These are phyloP conservation scores for Prinia subflava DNA, from an alignment of 2,113 vertebrate genomes.

Conservation along the genomic window DNA sequence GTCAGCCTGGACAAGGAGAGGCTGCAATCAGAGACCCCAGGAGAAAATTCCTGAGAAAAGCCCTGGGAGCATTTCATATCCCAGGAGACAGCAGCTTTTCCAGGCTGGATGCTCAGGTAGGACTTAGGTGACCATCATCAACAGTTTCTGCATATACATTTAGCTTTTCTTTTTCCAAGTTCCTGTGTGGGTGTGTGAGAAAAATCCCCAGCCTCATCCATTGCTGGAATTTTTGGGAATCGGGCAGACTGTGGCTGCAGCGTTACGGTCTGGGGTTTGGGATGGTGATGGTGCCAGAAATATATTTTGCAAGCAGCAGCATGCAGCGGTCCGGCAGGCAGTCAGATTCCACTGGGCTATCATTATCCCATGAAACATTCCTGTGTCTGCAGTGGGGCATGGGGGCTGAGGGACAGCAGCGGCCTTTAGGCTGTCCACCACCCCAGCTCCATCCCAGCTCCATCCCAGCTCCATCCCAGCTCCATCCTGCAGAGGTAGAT, in stretches of 20 bases:
- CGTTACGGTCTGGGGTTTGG: not conserved
- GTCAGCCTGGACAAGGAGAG: not conserved
- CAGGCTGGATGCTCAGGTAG: not conserved
- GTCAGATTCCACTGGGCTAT: not conserved
- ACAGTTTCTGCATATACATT: not conserved
- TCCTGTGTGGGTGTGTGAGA: not conserved
- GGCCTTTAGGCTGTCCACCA: not conserved
- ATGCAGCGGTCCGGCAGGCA: rapidly evolving
- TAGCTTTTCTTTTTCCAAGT: not conserved
- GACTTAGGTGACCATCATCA: not conserved
- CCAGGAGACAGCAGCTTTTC: not conserved
- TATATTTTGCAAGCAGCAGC: not conserved
- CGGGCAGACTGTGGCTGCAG: not conserved
- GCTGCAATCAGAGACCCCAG: not conserved
- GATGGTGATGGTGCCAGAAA: not conserved
- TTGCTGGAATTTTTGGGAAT: constrained; percentile 29
- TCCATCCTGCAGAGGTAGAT: not conserved
- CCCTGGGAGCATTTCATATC: not conserved
- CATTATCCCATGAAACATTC: constrained; percentile 11
- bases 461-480: not conserved
- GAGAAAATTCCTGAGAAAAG: not conserved
- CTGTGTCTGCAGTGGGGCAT: not conserved
- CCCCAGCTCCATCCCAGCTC: not conserved
- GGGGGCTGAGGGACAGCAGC: not conserved
- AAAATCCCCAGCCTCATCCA: not conserved